Percentiles rank a stretch among this genome's conserved stretches.
These are phyloP conservation scores for Digitonthophagus gazella DNA, from an alignment of 2,888 invertebrate species.

Conservation along the genomic window DNA sequence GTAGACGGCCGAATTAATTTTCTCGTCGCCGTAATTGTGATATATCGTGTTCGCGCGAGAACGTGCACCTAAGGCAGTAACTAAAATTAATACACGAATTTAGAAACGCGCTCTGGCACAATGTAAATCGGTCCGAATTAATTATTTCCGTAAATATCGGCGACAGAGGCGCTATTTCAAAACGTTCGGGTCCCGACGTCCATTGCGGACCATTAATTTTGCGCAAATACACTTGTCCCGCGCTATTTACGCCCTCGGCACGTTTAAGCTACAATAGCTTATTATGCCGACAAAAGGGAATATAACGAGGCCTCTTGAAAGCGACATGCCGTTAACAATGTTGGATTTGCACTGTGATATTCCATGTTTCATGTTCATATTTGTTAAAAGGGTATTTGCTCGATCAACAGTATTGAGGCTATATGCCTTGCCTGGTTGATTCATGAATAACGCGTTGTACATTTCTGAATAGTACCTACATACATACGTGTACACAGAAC, in stretches of 20 bases:
- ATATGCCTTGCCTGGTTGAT: not conserved
- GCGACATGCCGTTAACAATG: not conserved
- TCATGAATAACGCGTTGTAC: not conserved
- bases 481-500: no score
- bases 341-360: not conserved
- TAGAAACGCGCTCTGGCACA: conserved; percentile 7
- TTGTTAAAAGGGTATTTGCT: not conserved
- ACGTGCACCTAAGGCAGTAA: conserved; percentile 11
- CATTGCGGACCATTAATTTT: conserved; percentile 7
- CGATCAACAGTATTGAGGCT: not conserved
- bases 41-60: not conserved
- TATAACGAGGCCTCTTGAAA: not conserved
- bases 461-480: no score
- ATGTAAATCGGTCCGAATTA: conserved; percentile 16
- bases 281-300: conserved; percentile 8
- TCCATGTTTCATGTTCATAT: no score
- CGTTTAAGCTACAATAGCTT: conserved; percentile 1
- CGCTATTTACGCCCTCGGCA: conserved; percentile 8
- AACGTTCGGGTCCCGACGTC: conserved; percentile 4
- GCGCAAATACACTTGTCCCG: conserved; percentile 8
- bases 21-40: conserved; percentile 9
- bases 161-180: conserved; percentile 12
- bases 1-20: not conserved
- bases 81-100: conserved; percentile 18
- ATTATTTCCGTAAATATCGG: conserved; percentile 17